phyloP scores from a whole-genome alignment of 2,888 invertebrate genomes.

The Cosmia pyralina region DNA sequence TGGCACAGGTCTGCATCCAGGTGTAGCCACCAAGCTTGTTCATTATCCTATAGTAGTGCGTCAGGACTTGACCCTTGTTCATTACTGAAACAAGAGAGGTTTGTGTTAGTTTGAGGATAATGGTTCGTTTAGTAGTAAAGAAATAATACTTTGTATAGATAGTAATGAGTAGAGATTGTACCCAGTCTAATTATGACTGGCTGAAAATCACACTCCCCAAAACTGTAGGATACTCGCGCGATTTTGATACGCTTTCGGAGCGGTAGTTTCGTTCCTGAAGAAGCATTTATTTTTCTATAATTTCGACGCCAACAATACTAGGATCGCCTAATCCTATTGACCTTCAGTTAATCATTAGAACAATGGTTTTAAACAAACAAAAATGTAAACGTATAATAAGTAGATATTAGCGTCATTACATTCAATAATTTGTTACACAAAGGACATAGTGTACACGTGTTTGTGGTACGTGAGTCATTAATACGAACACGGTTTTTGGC shows the following conservation, averaged over 20 bases:
- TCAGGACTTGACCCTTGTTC: constrained; percentile 98
- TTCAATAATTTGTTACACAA: constrained; percentile 78
- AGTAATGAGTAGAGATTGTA: too few relatives aligned
- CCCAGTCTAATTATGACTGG: too few relatives aligned
- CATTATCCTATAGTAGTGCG: constrained; percentile 98
- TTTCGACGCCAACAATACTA: neutral
- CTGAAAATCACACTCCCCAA: neutral
- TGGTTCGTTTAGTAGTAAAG: too few relatives aligned
- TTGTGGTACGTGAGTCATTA: constrained; percentile 89
- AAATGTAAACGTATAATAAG: constrained; percentile 50
- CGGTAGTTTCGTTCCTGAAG: neutral
- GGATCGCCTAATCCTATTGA: constrained; percentile 35
- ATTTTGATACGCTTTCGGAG: neutral
- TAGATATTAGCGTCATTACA: constrained; percentile 62
- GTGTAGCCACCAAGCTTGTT: constrained; percentile 99
- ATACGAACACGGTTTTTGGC: constrained; percentile 82
- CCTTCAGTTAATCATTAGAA: constrained; percentile 67
- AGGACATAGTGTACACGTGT: constrained; percentile 87
- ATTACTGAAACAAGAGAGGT: constrained; percentile 93
- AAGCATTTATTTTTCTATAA: neutral
- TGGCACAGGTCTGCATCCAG: constrained; percentile 99
- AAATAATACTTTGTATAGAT: too few relatives aligned
- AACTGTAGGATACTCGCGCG: neutral
- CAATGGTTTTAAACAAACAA: constrained; percentile 62
- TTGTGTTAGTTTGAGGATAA: too few relatives aligned